A percentile compares a stretch with the other conserved stretches of the same genome.
phyloP scores from a whole-genome alignment of 1,140 invertebrate genomes.

The Radopholus similis region DNA sequence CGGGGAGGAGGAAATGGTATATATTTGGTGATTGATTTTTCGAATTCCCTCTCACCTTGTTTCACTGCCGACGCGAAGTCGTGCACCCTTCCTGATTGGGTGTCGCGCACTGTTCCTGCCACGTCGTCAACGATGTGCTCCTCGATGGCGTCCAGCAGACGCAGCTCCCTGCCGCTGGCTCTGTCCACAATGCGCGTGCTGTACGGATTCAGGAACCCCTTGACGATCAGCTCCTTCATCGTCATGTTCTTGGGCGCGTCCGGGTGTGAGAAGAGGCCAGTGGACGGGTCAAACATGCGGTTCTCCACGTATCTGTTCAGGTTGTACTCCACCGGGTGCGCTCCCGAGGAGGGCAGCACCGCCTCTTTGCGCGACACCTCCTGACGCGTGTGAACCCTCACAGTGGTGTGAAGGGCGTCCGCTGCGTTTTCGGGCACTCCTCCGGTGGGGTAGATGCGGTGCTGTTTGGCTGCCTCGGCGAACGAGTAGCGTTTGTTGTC shows the following conservation, averaged over 20 bases:
- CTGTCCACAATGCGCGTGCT: constrained; percentile 69
- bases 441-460: constrained; percentile 56
- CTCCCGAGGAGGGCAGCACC: not conserved
- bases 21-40: too few relatives aligned
- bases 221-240: constrained; percentile 47
- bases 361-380: constrained; percentile 4
- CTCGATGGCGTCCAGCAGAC: constrained; percentile 76
- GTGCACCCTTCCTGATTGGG: constrained; percentile 64
- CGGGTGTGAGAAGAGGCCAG: constrained; percentile 34
- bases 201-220: constrained; percentile 47
- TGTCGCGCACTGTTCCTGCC: constrained; percentile 69
- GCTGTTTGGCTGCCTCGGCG: constrained; percentile 65
- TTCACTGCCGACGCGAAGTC: constrained; percentile 27
- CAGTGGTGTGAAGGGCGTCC: constrained; percentile 70
- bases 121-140: constrained; percentile 76
- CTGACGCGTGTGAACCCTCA: constrained; percentile 47
- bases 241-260: constrained; percentile 40
- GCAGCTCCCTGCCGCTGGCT: constrained; percentile 72
- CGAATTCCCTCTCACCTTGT: constrained; percentile 25
- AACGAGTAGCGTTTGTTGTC: constrained; percentile 71
- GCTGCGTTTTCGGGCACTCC: constrained; percentile 61
- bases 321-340: constrained; percentile 20
- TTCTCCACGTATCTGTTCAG: constrained; percentile 28
- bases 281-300: constrained; percentile 24
- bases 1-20: too few relatives aligned